A percentile compares a stretch with the other conserved stretches of the same genome.
Conservation (phyloP, 2,888 invertebrate genomes). For the Zelleria hepariella region DNA sequence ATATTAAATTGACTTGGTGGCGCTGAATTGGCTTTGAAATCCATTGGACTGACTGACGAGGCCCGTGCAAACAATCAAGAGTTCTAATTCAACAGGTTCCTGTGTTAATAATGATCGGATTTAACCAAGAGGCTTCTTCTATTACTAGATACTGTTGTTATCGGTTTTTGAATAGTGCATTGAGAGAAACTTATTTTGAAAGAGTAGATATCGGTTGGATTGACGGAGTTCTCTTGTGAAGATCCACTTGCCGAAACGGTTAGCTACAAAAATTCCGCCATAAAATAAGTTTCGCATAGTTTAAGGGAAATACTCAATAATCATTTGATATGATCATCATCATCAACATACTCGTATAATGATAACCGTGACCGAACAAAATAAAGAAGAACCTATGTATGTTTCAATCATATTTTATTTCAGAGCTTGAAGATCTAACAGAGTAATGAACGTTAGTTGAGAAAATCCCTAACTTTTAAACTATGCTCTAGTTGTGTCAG, state of each 20-base stretch:
- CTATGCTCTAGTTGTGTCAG: not conserved
- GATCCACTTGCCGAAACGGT: no score
- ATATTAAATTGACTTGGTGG: slow-evolving; percentile 23
- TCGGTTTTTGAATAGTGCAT: not conserved
- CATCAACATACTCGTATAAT: no score
- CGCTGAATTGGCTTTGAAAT: slow-evolving; percentile 12
- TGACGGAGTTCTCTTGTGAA: no score
- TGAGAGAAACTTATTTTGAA: not conserved
- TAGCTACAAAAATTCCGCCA: no score
- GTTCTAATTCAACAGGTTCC: not conserved
- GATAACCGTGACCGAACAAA: no score
- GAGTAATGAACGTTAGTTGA: not conserved
- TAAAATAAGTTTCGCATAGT: no score
- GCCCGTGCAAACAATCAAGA: slow-evolving; percentile 2
- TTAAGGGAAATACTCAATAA: no score
- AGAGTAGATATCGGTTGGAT: no score
- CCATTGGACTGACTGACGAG: slow-evolving; percentile 8
- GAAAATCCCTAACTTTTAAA: not conserved
- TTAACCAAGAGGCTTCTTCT: not conserved
- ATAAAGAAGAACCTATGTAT: no score
- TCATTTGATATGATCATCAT: no score
- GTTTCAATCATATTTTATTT: not conserved
- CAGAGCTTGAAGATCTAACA: no score
- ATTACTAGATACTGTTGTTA: not conserved
- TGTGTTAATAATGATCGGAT: not conserved